Conservation (phyloP, 2,113 vertebrate species). For the Martes martes region DNA sequence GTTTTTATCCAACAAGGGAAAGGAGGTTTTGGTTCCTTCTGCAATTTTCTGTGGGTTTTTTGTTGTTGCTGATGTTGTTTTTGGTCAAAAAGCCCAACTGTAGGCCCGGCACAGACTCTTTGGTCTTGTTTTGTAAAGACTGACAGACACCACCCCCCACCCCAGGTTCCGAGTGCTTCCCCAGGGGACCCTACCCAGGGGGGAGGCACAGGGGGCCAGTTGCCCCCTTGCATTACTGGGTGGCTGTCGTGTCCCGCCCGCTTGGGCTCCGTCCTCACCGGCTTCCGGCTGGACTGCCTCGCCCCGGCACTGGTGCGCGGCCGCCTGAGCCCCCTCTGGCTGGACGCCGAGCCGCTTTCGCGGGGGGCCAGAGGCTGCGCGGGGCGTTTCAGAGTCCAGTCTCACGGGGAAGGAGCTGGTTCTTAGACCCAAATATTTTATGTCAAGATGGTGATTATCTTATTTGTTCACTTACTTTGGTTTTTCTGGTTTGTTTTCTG, state of each 20-base stretch:
- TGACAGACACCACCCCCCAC: not conserved
- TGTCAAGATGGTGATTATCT: not conserved
- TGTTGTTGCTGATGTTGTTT: not conserved
- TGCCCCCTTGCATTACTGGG: too few species aligned
- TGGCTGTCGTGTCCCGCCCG: not conserved
- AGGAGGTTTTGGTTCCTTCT: not conserved
- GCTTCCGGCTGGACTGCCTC: not conserved
- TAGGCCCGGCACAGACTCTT: not conserved
- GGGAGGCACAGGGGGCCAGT: not conserved
- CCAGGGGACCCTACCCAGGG: rapidly evolving
- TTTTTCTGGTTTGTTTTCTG: not conserved
- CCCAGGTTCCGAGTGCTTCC: not conserved
- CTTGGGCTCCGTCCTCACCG: not conserved
- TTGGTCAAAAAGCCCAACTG: not conserved
- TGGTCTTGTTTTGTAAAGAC: not conserved
- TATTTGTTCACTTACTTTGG: not conserved
- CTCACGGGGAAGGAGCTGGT: not conserved
- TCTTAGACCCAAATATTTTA: not conserved
- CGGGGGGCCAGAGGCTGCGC: not conserved
- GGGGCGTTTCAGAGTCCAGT: not conserved
- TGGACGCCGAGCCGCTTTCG: not conserved
- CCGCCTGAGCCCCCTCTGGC: not conserved
- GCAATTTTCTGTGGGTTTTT: not conserved
- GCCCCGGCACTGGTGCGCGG: not conserved
- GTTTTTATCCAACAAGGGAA: not conserved